Base-by-base conservation (phyloP, 2,113 vertebrate species). In the Alectura lathami region DNA sequence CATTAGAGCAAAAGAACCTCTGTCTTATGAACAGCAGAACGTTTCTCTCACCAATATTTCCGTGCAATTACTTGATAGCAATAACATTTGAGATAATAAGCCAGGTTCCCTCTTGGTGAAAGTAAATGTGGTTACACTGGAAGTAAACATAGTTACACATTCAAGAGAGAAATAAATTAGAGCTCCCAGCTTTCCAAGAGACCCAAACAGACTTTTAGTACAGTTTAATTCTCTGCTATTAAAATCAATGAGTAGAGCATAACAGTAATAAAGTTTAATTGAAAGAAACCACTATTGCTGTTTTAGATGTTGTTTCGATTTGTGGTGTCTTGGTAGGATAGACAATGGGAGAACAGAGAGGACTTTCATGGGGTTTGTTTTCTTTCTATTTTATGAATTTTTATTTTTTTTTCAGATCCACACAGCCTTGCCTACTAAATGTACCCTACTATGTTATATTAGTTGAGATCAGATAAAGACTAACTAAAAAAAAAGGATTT, bases 51-150 rank as follows among this genome's bases (percentile, higher is more conserved):
- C 23, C 59, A 27, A 7, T 59, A 48, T 51, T 82, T 88, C 75
- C 40, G 32, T 92, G 78, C 86, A 89, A 84, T 91, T 91, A 64
- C 23, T 80, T 73, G 56, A 50, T 22, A 15, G 43, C 42, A 77
- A 77, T 68, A 93, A 38, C 36, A 47, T 81, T 84, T 91, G 60
- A 94, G 86, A 47, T 48, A 89, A 79, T 62, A 94, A 73, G 73
- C 45, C n/a, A 83, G 56, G 64, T 59, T 91, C 69, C 16, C 57
- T 92, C 72, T 47, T 94, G 70, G 86, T 85, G 59, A 94, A 91
- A 93, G 59, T 32, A 83, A 79, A 88, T 59, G 50, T 57, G 53
- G 64, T 83, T 95, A 86, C 6, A 21, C 7, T 69, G 83, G 56
- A 91, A 80, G 47, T 42, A 94, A 90, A 83, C n/a, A 36, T 20